Conservation (phyloP, 2,888 invertebrate species). For the Willowsia nigromaculata region DNA sequence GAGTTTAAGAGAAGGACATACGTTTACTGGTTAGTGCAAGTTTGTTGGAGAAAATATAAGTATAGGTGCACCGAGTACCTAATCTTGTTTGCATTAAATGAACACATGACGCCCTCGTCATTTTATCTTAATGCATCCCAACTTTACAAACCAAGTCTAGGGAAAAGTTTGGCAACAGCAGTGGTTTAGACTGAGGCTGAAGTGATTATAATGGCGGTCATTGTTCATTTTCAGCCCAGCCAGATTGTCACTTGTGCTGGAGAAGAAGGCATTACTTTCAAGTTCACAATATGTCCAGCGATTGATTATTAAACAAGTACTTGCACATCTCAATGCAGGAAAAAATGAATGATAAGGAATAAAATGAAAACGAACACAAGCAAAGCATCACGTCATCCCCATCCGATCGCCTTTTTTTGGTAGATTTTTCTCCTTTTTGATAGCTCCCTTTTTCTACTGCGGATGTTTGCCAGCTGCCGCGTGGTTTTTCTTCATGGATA, state of each 20-base stretch:
- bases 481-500: not conserved
- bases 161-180: no score
- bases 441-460: not conserved
- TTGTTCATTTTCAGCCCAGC: not conserved
- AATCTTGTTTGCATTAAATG: slow-evolving; percentile 30
- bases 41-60: not conserved
- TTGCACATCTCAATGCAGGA: not conserved
- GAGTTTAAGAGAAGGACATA: not conserved
- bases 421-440: no score
- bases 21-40: not conserved
- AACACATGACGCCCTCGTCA: slow-evolving; percentile 50
- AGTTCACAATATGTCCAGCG: slow-evolving; percentile 16
- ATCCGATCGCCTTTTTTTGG: not conserved
- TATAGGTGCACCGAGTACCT: not conserved
- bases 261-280: not conserved
- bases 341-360: not conserved
- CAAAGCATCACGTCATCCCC: not conserved
- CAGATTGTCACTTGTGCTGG: slow-evolving; percentile 28
- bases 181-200: not conserved
- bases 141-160: no score
- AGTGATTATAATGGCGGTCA: not conserved
- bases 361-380: not conserved
- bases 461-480: slow-evolving; percentile 29
- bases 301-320: not conserved
- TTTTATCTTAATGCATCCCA: not conserved